phyloP scores from a whole-genome alignment of 2,888 invertebrate species.

The Hypolimnas misippus region DNA sequence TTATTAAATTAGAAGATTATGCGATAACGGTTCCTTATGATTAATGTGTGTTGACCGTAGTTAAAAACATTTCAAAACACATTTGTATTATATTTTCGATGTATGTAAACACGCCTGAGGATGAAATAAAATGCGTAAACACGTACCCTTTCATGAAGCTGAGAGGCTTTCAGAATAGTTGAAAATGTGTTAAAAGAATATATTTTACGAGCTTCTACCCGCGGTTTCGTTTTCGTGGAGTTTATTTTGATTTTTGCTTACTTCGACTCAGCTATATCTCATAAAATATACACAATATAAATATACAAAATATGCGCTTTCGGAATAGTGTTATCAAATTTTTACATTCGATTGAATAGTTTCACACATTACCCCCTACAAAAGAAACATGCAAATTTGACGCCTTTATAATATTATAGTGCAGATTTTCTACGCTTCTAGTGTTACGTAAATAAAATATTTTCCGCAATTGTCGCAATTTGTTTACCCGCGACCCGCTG shows the following conservation, averaged over 20 bases:
- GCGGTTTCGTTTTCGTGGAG: too few species aligned
- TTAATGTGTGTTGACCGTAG: neutral
- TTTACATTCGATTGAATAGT: too few species aligned
- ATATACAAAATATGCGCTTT: too few species aligned
- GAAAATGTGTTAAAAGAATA: conserved; percentile 24
- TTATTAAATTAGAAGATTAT: neutral
- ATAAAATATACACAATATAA: too few species aligned
- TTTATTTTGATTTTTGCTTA: too few species aligned
- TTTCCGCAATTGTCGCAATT: conserved; percentile 24
- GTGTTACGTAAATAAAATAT: conserved; percentile 25
- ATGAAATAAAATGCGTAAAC: conserved; percentile 45
- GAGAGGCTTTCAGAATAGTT: conserved; percentile 34
- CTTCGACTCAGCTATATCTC: too few species aligned
- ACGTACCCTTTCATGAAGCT: conserved; percentile 42
- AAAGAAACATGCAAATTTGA: too few species aligned
- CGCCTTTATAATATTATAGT: too few species aligned
- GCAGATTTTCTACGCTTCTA: conserved; percentile 18
- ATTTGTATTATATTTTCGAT: conserved; percentile 19
- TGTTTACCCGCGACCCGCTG: conserved; percentile 22
- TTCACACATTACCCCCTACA: too few species aligned
- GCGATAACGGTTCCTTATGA: neutral
- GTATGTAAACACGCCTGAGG: conserved; percentile 34
- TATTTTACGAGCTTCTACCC: conserved; percentile 3
- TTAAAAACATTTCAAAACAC: neutral
- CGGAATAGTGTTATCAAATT: too few species aligned